Conservation (phyloP, 2,113 vertebrate genomes). For the Actenoides lindsayi region DNA sequence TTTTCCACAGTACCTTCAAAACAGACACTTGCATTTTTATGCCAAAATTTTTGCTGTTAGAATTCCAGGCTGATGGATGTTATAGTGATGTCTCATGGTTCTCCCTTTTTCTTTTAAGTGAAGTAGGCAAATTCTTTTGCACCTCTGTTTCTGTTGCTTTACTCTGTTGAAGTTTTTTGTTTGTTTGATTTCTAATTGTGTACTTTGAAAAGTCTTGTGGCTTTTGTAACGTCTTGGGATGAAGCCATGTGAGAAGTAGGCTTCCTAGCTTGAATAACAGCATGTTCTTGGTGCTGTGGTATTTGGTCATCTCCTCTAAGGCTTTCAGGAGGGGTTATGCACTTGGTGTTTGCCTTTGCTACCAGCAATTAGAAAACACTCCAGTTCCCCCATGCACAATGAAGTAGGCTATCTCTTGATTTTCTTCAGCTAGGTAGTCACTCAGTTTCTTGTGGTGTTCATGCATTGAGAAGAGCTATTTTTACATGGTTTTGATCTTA, state of each 20-base stretch:
- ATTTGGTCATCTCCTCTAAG: neutral
- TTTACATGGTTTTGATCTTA: neutral
- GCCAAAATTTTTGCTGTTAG: neutral
- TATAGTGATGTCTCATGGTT: neutral
- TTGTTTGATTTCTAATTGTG: neutral
- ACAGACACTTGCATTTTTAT: neutral
- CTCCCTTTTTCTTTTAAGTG: neutral
- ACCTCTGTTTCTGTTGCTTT: neutral
- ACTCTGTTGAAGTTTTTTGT: neutral
- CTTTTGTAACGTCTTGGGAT: neutral
- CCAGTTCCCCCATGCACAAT: fast-evolving
- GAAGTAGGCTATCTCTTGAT: neutral
- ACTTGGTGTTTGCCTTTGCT: neutral
- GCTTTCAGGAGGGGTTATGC: neutral
- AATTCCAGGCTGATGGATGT: neutral
- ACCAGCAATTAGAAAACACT: neutral
- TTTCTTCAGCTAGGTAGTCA: neutral
- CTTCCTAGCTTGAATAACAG: neutral
- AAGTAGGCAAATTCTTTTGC: neutral
- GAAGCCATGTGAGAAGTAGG: neutral
- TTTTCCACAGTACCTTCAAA: neutral
- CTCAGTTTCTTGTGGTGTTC: neutral
- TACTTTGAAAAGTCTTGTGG: neutral
- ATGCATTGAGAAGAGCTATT: neutral
- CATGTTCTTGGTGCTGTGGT: neutral